phyloP scores from a whole-genome alignment of 53 echinoderm and acorn worm genomes.

The Temnopleurus reevesii region DNA sequence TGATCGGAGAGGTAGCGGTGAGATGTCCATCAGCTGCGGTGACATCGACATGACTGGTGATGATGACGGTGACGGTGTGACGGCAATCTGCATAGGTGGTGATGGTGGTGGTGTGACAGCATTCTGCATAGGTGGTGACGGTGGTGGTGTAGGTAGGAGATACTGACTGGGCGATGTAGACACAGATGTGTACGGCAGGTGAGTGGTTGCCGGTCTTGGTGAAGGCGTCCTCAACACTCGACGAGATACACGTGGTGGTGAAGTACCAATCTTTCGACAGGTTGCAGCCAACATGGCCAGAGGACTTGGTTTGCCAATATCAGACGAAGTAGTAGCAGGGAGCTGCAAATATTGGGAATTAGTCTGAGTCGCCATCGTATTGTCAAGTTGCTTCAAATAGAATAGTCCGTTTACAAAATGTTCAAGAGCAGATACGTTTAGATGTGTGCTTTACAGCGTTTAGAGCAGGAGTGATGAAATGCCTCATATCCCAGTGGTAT shows the following conservation, averaged over 20 bases:
- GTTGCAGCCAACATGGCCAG: slow-evolving; percentile 86
- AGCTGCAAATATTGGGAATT: slow-evolving; percentile 48
- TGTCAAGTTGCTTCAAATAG: neutral
- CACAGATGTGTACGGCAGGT: neutral
- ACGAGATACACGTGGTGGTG: neutral
- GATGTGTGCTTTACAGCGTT: neutral
- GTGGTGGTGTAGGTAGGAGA: slow-evolving; percentile 47
- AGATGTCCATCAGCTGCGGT: neutral
- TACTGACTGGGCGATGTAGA: neutral
- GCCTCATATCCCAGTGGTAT: neutral
- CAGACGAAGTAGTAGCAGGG: slow-evolving; percentile 52
- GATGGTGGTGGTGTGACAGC: neutral
- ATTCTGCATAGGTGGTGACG: slow-evolving; percentile 44
- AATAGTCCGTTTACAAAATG: neutral
- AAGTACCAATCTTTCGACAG: slow-evolving; percentile 78
- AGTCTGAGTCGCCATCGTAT: neutral
- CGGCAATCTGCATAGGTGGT: no score
- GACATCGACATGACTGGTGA: neutral
- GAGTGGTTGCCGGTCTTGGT: neutral
- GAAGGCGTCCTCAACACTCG: neutral
- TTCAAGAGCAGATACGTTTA: neutral
- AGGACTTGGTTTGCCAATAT: slow-evolving; percentile 79
- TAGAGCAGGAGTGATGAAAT: neutral
- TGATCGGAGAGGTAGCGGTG: slow-evolving; percentile 10
- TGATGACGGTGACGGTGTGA: no score